Conservation (phyloP, 2,797 vertebrate genomes). For the Geotrypetes seraphini region DNA sequence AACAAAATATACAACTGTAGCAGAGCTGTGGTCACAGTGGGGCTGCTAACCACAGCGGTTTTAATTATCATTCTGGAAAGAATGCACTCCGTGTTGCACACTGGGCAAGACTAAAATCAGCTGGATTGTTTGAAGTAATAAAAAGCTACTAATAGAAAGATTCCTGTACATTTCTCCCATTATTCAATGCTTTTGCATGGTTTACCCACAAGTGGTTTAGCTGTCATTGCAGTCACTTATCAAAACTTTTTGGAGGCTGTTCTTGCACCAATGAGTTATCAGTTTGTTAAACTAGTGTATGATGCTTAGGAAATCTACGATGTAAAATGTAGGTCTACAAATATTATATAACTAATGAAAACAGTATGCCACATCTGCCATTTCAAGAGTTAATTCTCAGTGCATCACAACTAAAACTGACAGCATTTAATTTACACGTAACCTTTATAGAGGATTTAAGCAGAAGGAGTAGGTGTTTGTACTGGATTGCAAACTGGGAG, state of each 20-base stretch:
- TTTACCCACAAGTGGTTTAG: background rate
- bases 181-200: background rate
- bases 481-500: slow-evolving; percentile 22
- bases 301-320: slow-evolving; percentile 13
- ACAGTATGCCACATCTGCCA: background rate
- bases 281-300: slow-evolving; percentile 3
- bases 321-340: slow-evolving; percentile 1
- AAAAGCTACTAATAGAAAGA: background rate
- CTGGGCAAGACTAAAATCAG: background rate
- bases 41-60: background rate
- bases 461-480: slow-evolving; percentile 28
- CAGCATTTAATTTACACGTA: slow-evolving; percentile 30
- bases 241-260: background rate
- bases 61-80: background rate
- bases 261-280: background rate
- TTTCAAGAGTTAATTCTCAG: slow-evolving; percentile 19
- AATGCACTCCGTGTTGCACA: background rate
- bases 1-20: background rate
- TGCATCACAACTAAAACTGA: slow-evolving; percentile 6
- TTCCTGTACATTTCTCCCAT: background rate
- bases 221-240: background rate
- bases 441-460: slow-evolving; percentile 18
- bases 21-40: background rate
- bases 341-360: background rate
- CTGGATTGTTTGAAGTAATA: background rate